Percentiles rank a stretch among this genome's conserved stretches.
These are phyloP conservation scores for Rallus crepitans DNA, from an alignment of 2,797 vertebrate species.

Conservation along the genomic window DNA sequence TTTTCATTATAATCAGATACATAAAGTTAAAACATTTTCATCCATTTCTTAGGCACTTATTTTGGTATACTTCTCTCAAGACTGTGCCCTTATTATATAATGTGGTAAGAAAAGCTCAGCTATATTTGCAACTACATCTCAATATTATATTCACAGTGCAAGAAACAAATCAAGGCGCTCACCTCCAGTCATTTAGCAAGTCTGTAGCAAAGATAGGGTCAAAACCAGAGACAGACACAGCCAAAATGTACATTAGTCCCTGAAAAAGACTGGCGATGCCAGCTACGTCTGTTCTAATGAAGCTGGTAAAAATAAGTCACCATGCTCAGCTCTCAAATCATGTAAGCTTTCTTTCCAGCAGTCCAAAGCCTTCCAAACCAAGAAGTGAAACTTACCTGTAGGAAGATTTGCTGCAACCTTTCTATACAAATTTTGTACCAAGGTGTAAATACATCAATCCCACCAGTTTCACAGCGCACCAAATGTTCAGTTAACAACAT, in stretches of 20 bases:
- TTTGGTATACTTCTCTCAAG: no score
- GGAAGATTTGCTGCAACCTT: constrained; percentile 93
- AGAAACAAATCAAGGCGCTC: no score
- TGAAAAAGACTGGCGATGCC: background rate
- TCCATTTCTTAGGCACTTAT: no score
- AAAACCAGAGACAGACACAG: background rate
- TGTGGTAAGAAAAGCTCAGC: no score
- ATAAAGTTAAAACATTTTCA: no score
- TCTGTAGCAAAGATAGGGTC: background rate
- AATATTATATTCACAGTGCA: no score
- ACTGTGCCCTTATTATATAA: no score
- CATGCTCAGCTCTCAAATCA: background rate
- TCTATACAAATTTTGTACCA: constrained; percentile 96
- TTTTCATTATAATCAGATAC: no score
- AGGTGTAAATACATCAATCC: constrained; percentile 87
- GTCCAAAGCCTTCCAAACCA: background rate
- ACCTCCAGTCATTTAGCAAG: no score
- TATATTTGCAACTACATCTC: no score
- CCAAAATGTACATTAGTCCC: background rate
- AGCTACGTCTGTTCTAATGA: background rate
- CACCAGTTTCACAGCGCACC: constrained; percentile 91
- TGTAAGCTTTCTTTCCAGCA: background rate
- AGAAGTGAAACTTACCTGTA: constrained; percentile 82
- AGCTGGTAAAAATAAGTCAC: background rate
- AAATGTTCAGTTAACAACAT: constrained; percentile 95